These are phyloP conservation scores for Ichneumoninae sp. DNA, from an alignment of 2,888 invertebrate species.

Conservation along the genomic window DNA sequence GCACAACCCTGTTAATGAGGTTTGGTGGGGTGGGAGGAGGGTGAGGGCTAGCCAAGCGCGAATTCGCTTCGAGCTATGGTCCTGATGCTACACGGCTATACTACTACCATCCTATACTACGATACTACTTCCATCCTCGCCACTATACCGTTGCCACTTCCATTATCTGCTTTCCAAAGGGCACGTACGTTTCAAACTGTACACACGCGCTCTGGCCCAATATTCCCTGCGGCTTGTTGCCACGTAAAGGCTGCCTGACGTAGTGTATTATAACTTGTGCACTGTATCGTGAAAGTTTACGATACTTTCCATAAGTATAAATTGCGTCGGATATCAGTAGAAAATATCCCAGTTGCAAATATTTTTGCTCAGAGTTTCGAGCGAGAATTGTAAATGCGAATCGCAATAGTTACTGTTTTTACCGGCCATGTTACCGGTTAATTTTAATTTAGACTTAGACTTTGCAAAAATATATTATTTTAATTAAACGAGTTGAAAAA, in stretches of 20 bases:
- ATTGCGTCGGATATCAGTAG: neutral
- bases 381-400: neutral
- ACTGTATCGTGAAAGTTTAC: neutral
- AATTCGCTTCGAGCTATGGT: constrained; percentile 2
- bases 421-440: no score
- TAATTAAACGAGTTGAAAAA: no score
- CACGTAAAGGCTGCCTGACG: constrained; percentile 16
- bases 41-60: constrained; percentile 13
- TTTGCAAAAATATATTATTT: no score
- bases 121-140: constrained; percentile 13
- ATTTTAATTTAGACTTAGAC: no score
- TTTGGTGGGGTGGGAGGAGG: neutral
- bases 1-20: constrained; percentile 62
- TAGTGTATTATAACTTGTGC: neutral
- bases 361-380: neutral
- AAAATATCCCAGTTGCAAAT: neutral
- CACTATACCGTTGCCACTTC: constrained; percentile 36
- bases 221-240: constrained; percentile 44
- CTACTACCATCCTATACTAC: constrained; percentile 12
- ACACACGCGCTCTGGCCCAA: constrained; percentile 37
- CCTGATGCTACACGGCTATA: constrained; percentile 27
- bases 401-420: neutral
- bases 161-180: constrained; percentile 60
- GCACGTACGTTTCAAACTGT: constrained; percentile 62
- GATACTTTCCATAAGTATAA: neutral